Evolutionary conservation across 35 echinoderm and acorn worm genomes (phyloP).

Genomic region (Antedon bifida): DNA sequence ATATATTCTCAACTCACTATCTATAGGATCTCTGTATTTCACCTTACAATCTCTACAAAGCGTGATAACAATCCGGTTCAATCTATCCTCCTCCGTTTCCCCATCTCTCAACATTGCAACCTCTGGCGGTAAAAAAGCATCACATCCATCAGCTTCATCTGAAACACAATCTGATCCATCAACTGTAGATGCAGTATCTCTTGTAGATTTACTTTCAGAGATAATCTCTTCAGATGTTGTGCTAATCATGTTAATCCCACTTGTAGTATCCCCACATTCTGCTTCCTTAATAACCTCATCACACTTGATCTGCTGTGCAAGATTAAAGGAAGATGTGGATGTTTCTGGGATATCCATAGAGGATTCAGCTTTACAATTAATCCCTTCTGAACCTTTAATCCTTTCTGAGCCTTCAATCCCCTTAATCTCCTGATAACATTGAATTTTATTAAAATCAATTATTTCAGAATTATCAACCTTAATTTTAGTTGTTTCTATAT

Average conservation of each 20-base stretch:
- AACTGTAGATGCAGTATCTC: background rate
- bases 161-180: background rate
- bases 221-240: too few species aligned
- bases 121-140: background rate
- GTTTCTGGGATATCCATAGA: too few species aligned
- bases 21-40: constrained; percentile 50
- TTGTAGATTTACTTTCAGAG: too few species aligned
- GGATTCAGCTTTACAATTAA: too few species aligned
- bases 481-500: too few species aligned
- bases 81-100: constrained; percentile 15
- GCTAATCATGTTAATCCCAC: background rate
- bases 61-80: constrained; percentile 29
- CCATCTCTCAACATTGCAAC: background rate
- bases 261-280: background rate
- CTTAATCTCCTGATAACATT: too few species aligned
- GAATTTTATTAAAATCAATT: too few species aligned
- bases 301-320: background rate
- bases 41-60: constrained; percentile 65
- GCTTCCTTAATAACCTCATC: background rate
- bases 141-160: background rate
- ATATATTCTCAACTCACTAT: constrained; percentile 68
- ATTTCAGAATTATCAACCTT: too few species aligned
- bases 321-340: background rate
- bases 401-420: too few species aligned
- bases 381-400: too few species aligned